Evolutionary conservation across 2,797 vertebrate species (phyloP).

Genomic region (Phoeniculus purpureus): DNA sequence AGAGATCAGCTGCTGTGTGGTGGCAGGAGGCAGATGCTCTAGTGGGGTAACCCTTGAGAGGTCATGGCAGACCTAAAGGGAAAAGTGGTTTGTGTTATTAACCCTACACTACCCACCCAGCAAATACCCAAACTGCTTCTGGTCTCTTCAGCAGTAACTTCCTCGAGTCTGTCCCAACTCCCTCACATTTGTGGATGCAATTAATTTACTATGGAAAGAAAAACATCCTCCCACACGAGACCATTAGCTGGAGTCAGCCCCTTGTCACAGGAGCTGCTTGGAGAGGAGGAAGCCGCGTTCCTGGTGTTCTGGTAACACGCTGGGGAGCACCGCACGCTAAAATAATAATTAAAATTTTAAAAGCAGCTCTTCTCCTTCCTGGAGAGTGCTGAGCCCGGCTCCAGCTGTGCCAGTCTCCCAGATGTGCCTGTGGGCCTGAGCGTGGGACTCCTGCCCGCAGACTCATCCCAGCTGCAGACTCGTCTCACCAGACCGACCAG

Average conservation of each 20-base stretch:
- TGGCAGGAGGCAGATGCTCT: not conserved
- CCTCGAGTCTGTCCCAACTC: not conserved
- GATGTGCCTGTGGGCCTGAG: slow-evolving; percentile 50
- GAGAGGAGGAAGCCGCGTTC: slow-evolving; percentile 5
- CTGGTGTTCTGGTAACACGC: not conserved
- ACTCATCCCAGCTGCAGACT: slow-evolving; percentile 53
- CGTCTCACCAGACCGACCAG: slow-evolving; percentile 61
- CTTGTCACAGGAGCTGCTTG: slow-evolving; percentile 50
- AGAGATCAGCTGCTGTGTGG: too few species aligned
- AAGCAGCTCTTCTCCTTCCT: not conserved
- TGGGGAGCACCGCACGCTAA: not conserved
- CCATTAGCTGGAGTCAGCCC: not conserved
- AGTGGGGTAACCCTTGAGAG: not conserved
- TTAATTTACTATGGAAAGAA: not conserved
- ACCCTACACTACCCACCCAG: not conserved
- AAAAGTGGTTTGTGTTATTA: not conserved
- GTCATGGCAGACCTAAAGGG: not conserved
- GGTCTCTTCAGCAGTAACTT: not conserved
- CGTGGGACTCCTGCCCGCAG: slow-evolving; percentile 31
- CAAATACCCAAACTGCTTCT: not conserved
- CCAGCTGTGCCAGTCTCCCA: slow-evolving; percentile 55
- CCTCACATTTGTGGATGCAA: not conserved
- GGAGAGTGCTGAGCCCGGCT: not conserved
- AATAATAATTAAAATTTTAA: not conserved
- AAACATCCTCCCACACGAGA: not conserved